Evolutionary conservation across 2,797 vertebrate genomes (phyloP).

Genomic region (Triplophysa bombifrons): DNA sequence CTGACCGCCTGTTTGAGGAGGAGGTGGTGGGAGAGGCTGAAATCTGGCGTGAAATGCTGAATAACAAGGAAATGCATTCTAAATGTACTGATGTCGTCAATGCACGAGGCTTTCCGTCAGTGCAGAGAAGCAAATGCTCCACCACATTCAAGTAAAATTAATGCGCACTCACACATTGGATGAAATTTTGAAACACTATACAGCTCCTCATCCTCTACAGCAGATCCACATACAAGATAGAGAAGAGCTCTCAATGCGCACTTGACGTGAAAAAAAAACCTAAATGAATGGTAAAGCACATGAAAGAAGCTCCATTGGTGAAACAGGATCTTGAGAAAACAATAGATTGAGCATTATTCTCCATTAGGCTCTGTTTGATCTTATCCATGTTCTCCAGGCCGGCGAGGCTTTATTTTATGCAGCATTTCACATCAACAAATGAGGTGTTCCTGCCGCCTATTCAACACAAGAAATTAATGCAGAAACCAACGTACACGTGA

Average conservation of each 20-base stretch:
- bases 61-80: conserved; percentile 25
- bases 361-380: conserved; percentile 46
- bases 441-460: background rate
- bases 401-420: background rate
- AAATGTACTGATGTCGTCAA: conserved; percentile 40
- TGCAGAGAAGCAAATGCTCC: conserved; percentile 39
- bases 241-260: background rate
- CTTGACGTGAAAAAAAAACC: background rate
- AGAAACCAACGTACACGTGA: conserved; percentile 1
- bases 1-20: conserved; percentile 21
- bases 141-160: conserved; percentile 44
- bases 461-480: conserved; percentile 14
- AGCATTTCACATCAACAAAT: conserved; percentile 14
- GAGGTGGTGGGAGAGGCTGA: conserved; percentile 18
- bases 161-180: conserved; percentile 11
- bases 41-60: conserved; percentile 21
- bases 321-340: conserved; percentile 35
- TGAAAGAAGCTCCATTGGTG: conserved; percentile 31
- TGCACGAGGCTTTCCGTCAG: conserved; percentile 40
- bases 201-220: conserved; percentile 12
- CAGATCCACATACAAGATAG: conserved; percentile 12
- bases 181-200: background rate
- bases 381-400: background rate
- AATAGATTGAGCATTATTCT: conserved; percentile 28
- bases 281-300: conserved; percentile 12